phyloP scores from a whole-genome alignment of 2,113 vertebrate genomes.

The Xyliphius kryptos region DNA sequence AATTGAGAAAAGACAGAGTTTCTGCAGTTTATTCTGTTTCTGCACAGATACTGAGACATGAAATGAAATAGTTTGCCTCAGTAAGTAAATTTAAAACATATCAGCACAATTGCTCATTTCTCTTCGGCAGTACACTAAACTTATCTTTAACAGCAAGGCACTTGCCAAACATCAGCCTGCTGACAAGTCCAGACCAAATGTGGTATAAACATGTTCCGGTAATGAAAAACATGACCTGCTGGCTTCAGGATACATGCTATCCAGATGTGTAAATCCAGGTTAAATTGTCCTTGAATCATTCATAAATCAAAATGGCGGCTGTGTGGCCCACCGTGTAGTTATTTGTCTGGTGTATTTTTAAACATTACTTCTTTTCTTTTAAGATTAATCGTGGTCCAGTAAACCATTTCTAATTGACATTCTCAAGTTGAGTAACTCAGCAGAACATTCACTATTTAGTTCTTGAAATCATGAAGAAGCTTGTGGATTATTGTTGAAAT shows the following conservation, averaged over 20 bases:
- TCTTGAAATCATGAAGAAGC: background rate
- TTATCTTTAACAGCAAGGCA: constrained; percentile 1
- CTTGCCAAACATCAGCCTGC: constrained; percentile 7
- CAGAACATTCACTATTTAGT: background rate
- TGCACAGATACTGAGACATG: background rate
- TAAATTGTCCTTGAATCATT: constrained; percentile 7
- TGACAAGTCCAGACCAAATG: background rate
- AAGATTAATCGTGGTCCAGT: background rate
- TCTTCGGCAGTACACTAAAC: background rate
- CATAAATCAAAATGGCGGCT: constrained; percentile 7
- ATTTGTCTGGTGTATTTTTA: background rate
- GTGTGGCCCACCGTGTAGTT: background rate
- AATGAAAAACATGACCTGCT: constrained; percentile 15
- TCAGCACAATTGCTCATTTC: constrained; percentile 6
- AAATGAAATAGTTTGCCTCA: background rate
- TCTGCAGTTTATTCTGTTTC: background rate
- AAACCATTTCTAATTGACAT: background rate
- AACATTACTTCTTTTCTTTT: background rate
- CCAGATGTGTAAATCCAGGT: background rate
- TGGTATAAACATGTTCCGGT: constrained; percentile 10
- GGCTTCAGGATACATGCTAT: background rate
- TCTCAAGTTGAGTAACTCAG: background rate
- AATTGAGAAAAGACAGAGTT: background rate
- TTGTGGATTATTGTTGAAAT: constrained; percentile 1
- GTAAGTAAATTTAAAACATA: constrained; percentile 1